Evolutionary conservation across 1,140 invertebrate genomes (phyloP).

Genomic region (Parasteatoda tepidariorum): DNA sequence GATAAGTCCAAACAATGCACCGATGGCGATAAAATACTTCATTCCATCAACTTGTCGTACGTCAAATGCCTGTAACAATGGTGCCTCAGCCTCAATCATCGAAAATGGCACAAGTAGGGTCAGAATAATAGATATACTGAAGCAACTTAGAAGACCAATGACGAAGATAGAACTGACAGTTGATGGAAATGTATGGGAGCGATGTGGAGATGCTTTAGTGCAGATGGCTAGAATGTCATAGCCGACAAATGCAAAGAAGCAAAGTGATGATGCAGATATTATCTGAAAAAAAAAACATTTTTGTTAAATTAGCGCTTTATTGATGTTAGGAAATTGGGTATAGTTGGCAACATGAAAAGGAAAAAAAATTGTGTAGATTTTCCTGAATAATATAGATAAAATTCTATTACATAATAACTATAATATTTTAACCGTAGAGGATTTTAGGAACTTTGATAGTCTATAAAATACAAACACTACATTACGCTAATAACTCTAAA

Average conservation of each 20-base stretch:
- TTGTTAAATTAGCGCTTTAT: neutral
- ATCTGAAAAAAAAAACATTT: slow-evolving; percentile 37
- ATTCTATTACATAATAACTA: no score
- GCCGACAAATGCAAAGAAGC: slow-evolving; percentile 67
- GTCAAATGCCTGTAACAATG: slow-evolving; percentile 49
- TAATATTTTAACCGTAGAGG: no score
- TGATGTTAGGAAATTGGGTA: neutral
- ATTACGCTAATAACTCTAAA: no score
- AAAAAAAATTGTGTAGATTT: no score
- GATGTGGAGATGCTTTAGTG: slow-evolving; percentile 62
- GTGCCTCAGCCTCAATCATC: slow-evolving; percentile 27
- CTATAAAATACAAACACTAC: no score
- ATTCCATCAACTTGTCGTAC: slow-evolving; percentile 25
- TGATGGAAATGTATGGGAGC: slow-evolving; percentile 20
- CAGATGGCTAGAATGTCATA: slow-evolving; percentile 65
- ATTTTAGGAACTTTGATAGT: no score
- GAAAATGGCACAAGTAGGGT: slow-evolving; percentile 44
- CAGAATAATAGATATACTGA: slow-evolving; percentile 5
- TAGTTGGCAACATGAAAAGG: no score
- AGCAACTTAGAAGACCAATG: slow-evolving; percentile 5
- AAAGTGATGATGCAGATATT: slow-evolving; percentile 59
- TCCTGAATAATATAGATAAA: no score
- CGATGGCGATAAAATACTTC: slow-evolving; percentile 47
- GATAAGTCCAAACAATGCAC: slow-evolving; percentile 42
- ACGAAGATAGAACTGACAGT: slow-evolving; percentile 29